phyloP scores from a whole-genome alignment of 2,797 vertebrate species.

The Oryzias dopingdopingensis region DNA sequence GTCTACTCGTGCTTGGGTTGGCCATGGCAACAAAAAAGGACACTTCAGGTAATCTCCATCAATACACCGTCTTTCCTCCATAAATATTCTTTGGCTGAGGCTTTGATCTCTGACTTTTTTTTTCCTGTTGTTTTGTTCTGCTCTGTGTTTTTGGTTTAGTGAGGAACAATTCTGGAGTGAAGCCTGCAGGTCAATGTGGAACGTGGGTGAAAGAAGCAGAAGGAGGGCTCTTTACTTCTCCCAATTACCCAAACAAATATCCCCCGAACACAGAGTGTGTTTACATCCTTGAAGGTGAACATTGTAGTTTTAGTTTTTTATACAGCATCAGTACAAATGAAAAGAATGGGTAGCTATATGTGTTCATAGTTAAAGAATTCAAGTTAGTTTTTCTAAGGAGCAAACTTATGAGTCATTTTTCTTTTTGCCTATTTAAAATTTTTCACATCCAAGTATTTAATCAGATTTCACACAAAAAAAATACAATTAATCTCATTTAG shows the following conservation, averaged over 20 bases:
- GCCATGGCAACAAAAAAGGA: slow-evolving; percentile 96
- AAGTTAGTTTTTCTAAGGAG: too few relatives aligned
- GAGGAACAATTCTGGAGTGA: slow-evolving; percentile 91
- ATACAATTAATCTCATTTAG: slow-evolving; percentile 30
- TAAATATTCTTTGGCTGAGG: neutral
- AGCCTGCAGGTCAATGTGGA: slow-evolving; percentile 95
- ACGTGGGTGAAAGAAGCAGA: slow-evolving; percentile 96
- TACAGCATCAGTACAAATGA: neutral
- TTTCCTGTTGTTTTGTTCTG: neutral
- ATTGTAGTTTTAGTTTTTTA: slow-evolving; percentile 2
- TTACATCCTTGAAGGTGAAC: slow-evolving; percentile 99
- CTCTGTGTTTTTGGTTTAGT: slow-evolving; percentile 69
- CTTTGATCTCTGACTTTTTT: slow-evolving; percentile 5
- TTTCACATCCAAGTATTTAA: slow-evolving; percentile 16
- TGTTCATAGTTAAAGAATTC: neutral
- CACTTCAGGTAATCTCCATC: slow-evolving; percentile 80
- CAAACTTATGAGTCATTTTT: too few relatives aligned
- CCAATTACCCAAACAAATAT: slow-evolving; percentile 98
- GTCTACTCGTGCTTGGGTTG: slow-evolving; percentile 96
- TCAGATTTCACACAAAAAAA: slow-evolving; percentile 23
- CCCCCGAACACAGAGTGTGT: slow-evolving; percentile 95
- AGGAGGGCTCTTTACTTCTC: slow-evolving; percentile 96
- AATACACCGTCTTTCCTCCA: neutral
- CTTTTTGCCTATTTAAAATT: neutral
- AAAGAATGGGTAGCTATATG: neutral